Evolutionary conservation across 2,888 invertebrate species (phyloP).

Genomic region (Apodemia mormo): DNA sequence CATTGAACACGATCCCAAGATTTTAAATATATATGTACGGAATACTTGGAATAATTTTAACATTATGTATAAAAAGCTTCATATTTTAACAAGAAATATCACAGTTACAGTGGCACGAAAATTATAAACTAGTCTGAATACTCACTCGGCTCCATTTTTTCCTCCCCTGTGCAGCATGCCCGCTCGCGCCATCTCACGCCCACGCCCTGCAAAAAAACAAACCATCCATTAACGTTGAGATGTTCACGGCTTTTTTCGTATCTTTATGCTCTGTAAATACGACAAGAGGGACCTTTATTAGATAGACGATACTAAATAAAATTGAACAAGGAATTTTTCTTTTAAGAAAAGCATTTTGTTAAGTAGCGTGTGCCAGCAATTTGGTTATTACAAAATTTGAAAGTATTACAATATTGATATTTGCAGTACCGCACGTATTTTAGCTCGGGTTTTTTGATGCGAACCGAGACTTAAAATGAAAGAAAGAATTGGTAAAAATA

Average conservation of each 20-base stretch:
- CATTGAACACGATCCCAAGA: too few species aligned
- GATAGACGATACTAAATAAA: constrained; percentile 43
- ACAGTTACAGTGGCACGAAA: constrained; percentile 18
- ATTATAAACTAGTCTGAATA: constrained; percentile 45
- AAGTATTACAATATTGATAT: constrained; percentile 3
- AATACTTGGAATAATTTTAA: too few species aligned
- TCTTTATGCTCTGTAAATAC: constrained; percentile 65
- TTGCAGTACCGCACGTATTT: not conserved
- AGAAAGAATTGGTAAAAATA: too few species aligned
- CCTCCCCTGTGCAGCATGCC: constrained; percentile 89
- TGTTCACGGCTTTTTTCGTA: constrained; percentile 58
- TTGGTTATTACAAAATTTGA: constrained; percentile 4
- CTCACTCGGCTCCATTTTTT: constrained; percentile 89
- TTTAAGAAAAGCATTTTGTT: constrained; percentile 12
- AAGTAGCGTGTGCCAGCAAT: constrained; percentile 1
- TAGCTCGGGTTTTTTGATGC: not conserved
- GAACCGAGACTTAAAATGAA: not conserved
- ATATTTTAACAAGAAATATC: constrained; percentile 7
- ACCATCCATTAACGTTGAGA: constrained; percentile 67
- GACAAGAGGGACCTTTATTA: constrained; percentile 47
- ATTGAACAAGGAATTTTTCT: constrained; percentile 20
- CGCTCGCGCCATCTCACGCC: constrained; percentile 88
- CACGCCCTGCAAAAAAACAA: constrained; percentile 75
- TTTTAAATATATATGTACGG: too few species aligned
- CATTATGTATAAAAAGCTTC: not conserved